These are phyloP conservation scores for Nomada fucata DNA, from an alignment of 2,888 invertebrate genomes.

Conservation along the genomic window DNA sequence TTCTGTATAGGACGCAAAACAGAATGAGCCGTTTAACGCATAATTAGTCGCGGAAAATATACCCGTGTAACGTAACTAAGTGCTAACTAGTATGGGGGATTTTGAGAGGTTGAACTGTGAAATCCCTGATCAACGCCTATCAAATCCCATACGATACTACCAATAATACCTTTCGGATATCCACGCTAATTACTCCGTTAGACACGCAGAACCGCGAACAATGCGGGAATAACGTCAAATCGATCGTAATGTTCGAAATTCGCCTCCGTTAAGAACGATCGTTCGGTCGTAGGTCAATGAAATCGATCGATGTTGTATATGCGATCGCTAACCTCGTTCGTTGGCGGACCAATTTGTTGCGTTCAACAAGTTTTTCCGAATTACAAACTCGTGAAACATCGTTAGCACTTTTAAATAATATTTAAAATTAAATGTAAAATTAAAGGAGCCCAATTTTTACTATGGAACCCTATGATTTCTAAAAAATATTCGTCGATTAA, in stretches of 20 bases:
- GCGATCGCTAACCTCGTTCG: neutral
- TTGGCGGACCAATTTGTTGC: too few species aligned
- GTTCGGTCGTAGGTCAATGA: neutral
- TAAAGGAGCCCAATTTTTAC: too few species aligned
- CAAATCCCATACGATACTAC: conserved; percentile 37
- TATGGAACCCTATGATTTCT: conserved; percentile 9
- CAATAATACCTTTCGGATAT: conserved; percentile 56
- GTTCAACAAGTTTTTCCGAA: too few species aligned
- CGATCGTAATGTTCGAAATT: conserved; percentile 50
- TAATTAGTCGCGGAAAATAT: conserved; percentile 66
- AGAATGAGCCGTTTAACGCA: conserved; percentile 62
- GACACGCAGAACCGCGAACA: conserved; percentile 56
- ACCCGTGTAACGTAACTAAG: conserved; percentile 22
- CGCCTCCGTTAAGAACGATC: conserved; percentile 32
- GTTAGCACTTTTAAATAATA: neutral
- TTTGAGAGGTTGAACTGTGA: conserved; percentile 53
- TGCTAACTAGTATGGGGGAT: conserved; percentile 39
- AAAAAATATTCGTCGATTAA: conserved; percentile 33
- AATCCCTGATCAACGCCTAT: conserved; percentile 42
- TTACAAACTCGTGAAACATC: too few species aligned
- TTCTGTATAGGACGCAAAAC: conserved; percentile 28
- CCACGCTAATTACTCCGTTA: conserved; percentile 55
- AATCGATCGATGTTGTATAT: conserved; percentile 17
- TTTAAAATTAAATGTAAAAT: neutral
- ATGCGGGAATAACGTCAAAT: conserved; percentile 55